phyloP scores from a whole-genome alignment of 2,888 invertebrate genomes.

The Aelia acuminata region DNA sequence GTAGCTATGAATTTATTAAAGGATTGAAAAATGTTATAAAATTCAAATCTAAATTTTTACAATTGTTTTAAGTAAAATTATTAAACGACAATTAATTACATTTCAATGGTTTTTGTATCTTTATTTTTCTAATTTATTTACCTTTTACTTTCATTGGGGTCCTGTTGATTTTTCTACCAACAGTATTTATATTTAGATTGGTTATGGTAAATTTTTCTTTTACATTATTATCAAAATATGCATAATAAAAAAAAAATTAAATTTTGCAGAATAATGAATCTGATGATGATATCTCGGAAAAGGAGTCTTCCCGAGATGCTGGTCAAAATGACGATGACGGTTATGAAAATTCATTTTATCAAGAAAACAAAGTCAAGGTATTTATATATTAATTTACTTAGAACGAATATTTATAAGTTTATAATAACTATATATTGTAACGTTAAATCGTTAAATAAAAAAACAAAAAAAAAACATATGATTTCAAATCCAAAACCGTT shows the following conservation, averaged over 20 bases:
- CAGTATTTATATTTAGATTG: not conserved
- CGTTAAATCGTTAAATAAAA: too few relatives aligned
- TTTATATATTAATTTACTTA: not conserved
- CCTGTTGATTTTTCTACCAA: not conserved
- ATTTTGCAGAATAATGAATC: constrained; percentile 60
- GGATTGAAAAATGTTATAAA: too few relatives aligned
- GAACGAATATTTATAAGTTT: not conserved
- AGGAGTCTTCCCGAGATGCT: constrained; percentile 28
- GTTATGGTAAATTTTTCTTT: not conserved
- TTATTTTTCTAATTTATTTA: not conserved
- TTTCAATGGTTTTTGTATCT: too few relatives aligned
- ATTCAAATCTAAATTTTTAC: too few relatives aligned
- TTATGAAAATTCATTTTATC: constrained; percentile 66
- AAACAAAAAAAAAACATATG: too few relatives aligned
- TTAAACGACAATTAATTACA: too few relatives aligned
- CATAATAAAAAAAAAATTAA: not conserved
- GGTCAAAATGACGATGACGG: constrained; percentile 62
- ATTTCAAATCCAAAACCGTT: too few relatives aligned
- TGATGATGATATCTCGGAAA: constrained; percentile 62
- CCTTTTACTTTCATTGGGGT: not conserved
- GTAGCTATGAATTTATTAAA: too few relatives aligned
- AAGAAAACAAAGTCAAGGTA: constrained; percentile 68
- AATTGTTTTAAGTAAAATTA: too few relatives aligned
- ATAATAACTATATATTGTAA: too few relatives aligned
- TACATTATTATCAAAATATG: not conserved